phyloP scores from a whole-genome alignment of 2,113 vertebrate species.

The Corydoras sp. region DNA sequence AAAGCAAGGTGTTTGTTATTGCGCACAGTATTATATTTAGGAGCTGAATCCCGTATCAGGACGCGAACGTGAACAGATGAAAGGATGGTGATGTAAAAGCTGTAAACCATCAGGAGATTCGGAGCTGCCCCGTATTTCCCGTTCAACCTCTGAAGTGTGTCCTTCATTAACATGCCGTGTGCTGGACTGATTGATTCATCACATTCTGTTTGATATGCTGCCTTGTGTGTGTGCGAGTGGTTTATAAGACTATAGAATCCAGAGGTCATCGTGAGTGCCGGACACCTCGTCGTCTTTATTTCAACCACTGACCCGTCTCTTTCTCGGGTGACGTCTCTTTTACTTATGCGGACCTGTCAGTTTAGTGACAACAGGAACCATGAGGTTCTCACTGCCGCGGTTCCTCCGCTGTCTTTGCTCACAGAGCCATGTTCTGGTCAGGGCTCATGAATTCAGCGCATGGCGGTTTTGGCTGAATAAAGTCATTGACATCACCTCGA shows the following conservation, averaged over 20 bases:
- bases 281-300: not conserved
- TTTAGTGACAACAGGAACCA: not conserved
- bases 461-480: conserved; percentile 24
- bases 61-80: no score
- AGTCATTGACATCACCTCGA: conserved; percentile 7
- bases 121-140: not conserved
- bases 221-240: not conserved
- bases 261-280: no score
- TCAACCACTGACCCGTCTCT: not conserved
- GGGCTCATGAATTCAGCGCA: not conserved
- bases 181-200: conserved; percentile 22
- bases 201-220: conserved; percentile 29
- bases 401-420: not conserved
- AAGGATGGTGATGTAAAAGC: not conserved
- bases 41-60: no score
- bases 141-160: conserved; percentile 8
- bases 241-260: no score
- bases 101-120: not conserved
- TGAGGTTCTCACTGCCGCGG: no score
- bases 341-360: not conserved
- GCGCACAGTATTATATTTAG: no score
- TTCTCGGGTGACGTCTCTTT: not conserved
- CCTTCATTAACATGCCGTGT: conserved; percentile 16
- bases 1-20: no score
- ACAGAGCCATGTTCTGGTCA: not conserved